Percentiles rank a stretch among this genome's conserved stretches.
Evolutionary conservation across 2,797 vertebrate genomes (phyloP).

Genomic region (Cyprinodon diabolis): DNA sequence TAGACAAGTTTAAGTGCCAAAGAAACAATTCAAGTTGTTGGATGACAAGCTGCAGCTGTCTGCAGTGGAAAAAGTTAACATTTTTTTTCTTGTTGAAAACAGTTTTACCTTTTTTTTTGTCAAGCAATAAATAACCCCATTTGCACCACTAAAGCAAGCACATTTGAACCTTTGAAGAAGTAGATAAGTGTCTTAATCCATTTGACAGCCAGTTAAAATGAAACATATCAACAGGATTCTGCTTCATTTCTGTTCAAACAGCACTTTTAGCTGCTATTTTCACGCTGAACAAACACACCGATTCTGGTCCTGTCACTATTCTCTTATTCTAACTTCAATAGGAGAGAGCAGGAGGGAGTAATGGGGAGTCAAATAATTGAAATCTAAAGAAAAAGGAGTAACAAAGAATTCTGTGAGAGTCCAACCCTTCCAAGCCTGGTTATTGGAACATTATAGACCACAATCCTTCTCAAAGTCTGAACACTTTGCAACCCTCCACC

Average conservation of each 20-base stretch:
- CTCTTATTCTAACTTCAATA: constrained; percentile 18
- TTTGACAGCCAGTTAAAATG: constrained; percentile 34
- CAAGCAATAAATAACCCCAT: constrained; percentile 31
- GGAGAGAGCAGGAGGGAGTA: constrained; percentile 8
- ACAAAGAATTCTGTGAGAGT: constrained; percentile 28
- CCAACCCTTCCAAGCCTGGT: constrained; percentile 36
- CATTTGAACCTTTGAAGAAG: constrained; percentile 20
- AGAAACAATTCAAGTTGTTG: constrained; percentile 27
- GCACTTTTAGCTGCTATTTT: constrained; percentile 18
- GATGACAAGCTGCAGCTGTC: constrained; percentile 26
- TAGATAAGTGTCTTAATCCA: constrained; percentile 24
- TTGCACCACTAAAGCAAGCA: constrained; percentile 25
- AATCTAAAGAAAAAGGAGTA: constrained; percentile 46
- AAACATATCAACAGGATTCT: constrained; percentile 22
- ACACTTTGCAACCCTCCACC: constrained; percentile 30
- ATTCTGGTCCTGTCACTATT: constrained; percentile 21
- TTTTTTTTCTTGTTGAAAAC: constrained; percentile 24
- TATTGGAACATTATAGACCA: constrained; percentile 44
- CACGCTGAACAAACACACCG: constrained; percentile 33
- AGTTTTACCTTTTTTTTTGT: constrained; percentile 13
- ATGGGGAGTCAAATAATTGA: constrained; percentile 27
- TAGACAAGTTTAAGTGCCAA: constrained; percentile 39
- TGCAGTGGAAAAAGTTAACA: constrained; percentile 30
- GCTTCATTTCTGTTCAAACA: constrained; percentile 16
- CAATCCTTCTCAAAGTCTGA: constrained; percentile 35